Base-by-base conservation (phyloP, 2,888 invertebrate genomes). In the Pheosia tremula region DNA sequence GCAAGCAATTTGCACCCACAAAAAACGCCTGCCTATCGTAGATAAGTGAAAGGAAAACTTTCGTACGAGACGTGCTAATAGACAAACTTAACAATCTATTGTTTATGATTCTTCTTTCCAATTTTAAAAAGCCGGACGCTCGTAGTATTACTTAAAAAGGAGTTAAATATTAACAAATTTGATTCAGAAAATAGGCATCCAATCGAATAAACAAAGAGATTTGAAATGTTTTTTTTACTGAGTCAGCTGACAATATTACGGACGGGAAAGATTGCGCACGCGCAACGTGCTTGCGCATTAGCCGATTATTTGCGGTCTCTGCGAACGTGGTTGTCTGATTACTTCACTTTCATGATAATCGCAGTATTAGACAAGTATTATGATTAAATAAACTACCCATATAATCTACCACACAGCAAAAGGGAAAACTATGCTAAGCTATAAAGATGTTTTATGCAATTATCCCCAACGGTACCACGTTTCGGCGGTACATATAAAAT, bases 321-420 rank as follows among this genome's bases (percentile, higher is more conserved):
- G 69, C 71, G 69, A 64, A 75, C 76, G 72, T 76, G 77, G 81
- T 85, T 82, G 83, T 77, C 72, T 75, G 78, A 86, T 89, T 86
- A 81, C 81, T 80, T 83, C 80, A 82, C 89, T 90, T 89, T 89
- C 87, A 79, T 85, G 64, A 69, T 72, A 69, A 71, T 70, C 66
- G 60, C 64, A 66, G 60, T 64, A 61, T 66, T 56, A 56, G 39
- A 41, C 8, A 24, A 24, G 24, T 56, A 41, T 41, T 10, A 41
- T 24, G 38, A 38, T 56, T 56, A 41, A 56, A 41, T 41, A 56
- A n/a, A 56, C 38, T 13, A 38, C 54, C 54, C 8, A 54, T 7
- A 54, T 54, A 11, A 38, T 38, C 24, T 8, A 9, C 7, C 1
- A 24, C 5, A 9, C 5, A 38, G 54, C 4, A 38, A 54, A 37